phyloP scores from a whole-genome alignment of 2,797 vertebrate genomes.

The Chelidonichthys spinosus region DNA sequence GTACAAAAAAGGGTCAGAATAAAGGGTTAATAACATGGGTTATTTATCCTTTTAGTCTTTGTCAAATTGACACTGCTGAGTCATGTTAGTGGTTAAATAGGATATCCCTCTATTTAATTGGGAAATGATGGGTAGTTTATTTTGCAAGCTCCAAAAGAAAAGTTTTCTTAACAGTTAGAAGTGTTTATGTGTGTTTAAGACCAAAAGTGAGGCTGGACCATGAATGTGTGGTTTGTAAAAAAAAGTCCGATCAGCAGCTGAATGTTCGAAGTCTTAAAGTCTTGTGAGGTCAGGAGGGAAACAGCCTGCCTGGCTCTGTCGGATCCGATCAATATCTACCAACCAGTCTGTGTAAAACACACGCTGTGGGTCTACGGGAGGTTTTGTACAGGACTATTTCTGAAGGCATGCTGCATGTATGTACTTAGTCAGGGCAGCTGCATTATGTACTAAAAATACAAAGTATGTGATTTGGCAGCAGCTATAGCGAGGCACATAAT shows the following conservation, averaged over 20 bases:
- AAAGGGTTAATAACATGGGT: neutral
- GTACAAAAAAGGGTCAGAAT: constrained; percentile 27
- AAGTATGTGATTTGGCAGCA: no score
- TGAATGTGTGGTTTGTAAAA: neutral
- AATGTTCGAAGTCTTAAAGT: neutral
- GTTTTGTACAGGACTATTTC: neutral
- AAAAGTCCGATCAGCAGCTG: neutral
- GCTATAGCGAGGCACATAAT: neutral
- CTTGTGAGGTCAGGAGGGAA: neutral
- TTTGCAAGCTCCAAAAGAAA: neutral
- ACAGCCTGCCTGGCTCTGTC: neutral
- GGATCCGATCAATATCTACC: neutral
- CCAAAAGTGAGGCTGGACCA: neutral
- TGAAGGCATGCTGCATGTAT: no score
- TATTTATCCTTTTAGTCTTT: constrained; percentile 1
- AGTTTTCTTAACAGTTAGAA: neutral
- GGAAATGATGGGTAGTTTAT: neutral
- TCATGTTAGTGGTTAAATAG: neutral
- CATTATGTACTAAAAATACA: no score
- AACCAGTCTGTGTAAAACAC: neutral
- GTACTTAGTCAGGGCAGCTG: no score
- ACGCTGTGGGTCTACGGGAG: neutral
- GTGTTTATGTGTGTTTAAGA: neutral
- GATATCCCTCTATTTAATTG: neutral
- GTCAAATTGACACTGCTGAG: constrained; percentile 5